These are phyloP conservation scores for Episyrphus balteatus DNA, from an alignment of 1,140 invertebrate species.

Conservation along the genomic window DNA sequence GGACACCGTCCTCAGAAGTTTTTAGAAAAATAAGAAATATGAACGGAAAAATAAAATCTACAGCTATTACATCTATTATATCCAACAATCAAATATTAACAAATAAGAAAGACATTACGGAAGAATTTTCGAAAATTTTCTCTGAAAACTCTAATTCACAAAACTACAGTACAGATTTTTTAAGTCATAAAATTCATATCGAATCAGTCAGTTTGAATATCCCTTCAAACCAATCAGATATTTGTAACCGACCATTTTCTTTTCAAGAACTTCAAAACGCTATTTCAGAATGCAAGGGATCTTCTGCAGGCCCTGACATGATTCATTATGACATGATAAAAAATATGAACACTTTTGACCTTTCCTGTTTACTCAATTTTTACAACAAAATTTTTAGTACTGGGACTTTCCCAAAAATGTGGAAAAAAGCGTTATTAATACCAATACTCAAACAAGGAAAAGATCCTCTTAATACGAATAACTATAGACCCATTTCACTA, in stretches of 20 bases:
- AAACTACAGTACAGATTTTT: background rate
- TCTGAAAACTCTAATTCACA: background rate
- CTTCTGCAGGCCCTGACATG: constrained; percentile 9
- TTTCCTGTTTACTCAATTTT: constrained; percentile 4
- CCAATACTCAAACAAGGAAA: constrained; percentile 16
- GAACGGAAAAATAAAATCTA: background rate
- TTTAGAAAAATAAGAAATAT: background rate
- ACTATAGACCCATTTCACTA: constrained; percentile 16
- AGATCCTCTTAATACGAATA: constrained; percentile 5
- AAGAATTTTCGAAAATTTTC: background rate
- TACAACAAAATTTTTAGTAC: constrained; percentile 12
- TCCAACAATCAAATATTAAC: background rate
- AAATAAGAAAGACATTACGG: background rate
- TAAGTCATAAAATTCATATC: background rate
- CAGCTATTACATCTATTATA: background rate
- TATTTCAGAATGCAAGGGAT: constrained; percentile 1
- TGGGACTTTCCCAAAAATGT: constrained; percentile 10
- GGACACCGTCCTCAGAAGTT: background rate
- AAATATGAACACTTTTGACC: constrained; percentile 1
- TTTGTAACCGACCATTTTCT: background rate
- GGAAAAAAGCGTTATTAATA: constrained; percentile 6
- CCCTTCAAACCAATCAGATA: background rate
- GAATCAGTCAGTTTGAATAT: background rate
- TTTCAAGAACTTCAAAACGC: background rate
- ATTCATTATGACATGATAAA: constrained; percentile 8